Conservation (phyloP, 2,888 invertebrate genomes). For the Onchidella celtica region DNA sequence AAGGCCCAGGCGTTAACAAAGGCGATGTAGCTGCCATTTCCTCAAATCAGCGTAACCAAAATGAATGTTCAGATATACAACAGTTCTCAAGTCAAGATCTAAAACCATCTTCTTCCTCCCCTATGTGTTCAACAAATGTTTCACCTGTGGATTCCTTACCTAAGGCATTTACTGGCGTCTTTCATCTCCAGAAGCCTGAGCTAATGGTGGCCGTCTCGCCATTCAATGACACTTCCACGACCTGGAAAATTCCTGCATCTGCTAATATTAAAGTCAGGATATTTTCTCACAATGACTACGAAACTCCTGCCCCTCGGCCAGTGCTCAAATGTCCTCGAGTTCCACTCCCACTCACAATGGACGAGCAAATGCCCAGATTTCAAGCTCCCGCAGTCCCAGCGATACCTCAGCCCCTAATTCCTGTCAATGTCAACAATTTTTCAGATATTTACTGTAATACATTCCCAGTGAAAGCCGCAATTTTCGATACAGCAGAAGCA, state of each 20-base stretch:
- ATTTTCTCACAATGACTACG: conserved; percentile 54
- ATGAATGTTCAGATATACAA: not conserved
- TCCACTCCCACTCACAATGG: not conserved
- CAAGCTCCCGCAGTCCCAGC: conserved; percentile 26
- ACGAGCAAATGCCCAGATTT: conserved; percentile 22
- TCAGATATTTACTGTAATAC: conserved; percentile 25
- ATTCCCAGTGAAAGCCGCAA: conserved; percentile 41
- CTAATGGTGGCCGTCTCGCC: conserved; percentile 64
- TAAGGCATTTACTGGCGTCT: conserved; percentile 60
- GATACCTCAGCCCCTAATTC: conserved; percentile 24
- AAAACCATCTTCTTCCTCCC: not conserved
- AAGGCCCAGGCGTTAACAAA: not conserved
- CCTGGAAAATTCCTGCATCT: conserved; percentile 64
- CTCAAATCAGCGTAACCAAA: not conserved
- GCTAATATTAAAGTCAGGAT: conserved; percentile 55
- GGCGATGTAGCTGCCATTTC: not conserved
- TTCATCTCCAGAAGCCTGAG: conserved; percentile 63
- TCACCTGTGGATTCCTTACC: conserved; percentile 49
- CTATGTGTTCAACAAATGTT: not conserved
- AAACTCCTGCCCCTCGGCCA: conserved; percentile 48
- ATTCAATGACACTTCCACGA: conserved; percentile 58
- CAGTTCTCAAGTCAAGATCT: not conserved
- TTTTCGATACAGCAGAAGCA: conserved; percentile 12
- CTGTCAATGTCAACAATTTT: conserved; percentile 37
- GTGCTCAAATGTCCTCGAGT: not conserved